phyloP scores from a whole-genome alignment of 2,888 invertebrate species.

The Lordiphosa fenestrarum region DNA sequence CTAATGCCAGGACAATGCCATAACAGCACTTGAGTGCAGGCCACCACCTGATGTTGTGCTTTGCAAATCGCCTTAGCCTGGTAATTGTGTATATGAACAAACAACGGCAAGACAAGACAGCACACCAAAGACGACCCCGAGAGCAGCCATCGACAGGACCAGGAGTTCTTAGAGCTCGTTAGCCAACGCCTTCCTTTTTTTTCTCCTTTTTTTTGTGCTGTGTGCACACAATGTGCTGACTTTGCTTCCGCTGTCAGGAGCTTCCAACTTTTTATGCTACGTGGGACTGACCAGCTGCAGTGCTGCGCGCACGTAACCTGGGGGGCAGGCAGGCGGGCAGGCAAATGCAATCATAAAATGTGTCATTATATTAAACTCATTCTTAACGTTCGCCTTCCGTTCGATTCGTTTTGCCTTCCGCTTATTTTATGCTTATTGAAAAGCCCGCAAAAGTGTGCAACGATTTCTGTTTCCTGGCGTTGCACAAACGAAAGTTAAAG shows the following conservation, averaged over 20 bases:
- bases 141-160: conserved; percentile 8
- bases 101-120: conserved; percentile 36
- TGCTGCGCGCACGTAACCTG: background rate
- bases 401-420: conserved; percentile 5
- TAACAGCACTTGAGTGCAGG: conserved; percentile 62
- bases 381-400: conserved; percentile 19
- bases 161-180: conserved; percentile 28
- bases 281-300: conserved; percentile 65
- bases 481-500: conserved; percentile 8
- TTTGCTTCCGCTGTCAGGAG: conserved; percentile 29
- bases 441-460: conserved; percentile 49
- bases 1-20: conserved; percentile 54
- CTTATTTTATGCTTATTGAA: conserved; percentile 40
- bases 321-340: background rate
- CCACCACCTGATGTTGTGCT: conserved; percentile 55
- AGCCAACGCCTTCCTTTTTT: conserved; percentile 29
- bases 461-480: conserved; percentile 16
- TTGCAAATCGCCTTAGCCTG: conserved; percentile 70
- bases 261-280: conserved; percentile 28
- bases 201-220: background rate
- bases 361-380: conserved; percentile 62
- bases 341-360: conserved; percentile 73
- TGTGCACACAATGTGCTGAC: conserved; percentile 60
- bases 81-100: conserved; percentile 71
- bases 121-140: conserved; percentile 22